Base-by-base conservation (phyloP, 1,140 invertebrate genomes). In the Eupeodes corollae region DNA sequence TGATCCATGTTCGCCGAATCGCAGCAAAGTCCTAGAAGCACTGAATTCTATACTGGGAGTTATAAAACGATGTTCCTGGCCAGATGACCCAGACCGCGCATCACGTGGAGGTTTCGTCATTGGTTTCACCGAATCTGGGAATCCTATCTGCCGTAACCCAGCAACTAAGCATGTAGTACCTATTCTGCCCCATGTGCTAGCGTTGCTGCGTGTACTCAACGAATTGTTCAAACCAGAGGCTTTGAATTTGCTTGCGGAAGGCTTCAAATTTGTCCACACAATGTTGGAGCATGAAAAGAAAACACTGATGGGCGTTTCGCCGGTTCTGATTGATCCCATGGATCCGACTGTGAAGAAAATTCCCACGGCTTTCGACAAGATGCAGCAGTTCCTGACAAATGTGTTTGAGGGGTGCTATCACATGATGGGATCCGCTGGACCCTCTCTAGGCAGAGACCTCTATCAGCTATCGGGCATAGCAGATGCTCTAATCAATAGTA, bases 21-120 rank as follows among this genome's bases (percentile, higher is more conserved):
- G 72, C 21, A 63, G 67, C 70, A 83, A 67, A 67, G 75, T 65
- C 65, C 70, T 70, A 60, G 76, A 61, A 63, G 87, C 84, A 52
- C 71, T 91, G 33, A 82, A 82, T 50, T 77, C 86, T 5, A 74
- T 90, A 0, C 65, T 88, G 16, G 88, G 87, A 54, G 84, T 91
- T 9, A 79, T 91, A 1, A 92, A 91, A 68, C 76, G 89, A 14
- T 88, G 86, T 58, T 77, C 79, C 1, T 88, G 88, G 72, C 88
- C 89, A 1, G 82, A 84, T 37, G 85, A 86, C 68, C 79, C 82
- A 2, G 84, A 88, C 65, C 71, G 84, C 31, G 85, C 86, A 1
- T 76, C 79, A 9, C 73, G 82, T 37, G 88, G 88, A 26, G 87
- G 88, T 9, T 92, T 92, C 67, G 76, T 89, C 5, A 78, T 82